A percentile compares a stretch with the other conserved stretches of the same genome.
phyloP scores from a whole-genome alignment of 2,797 vertebrate genomes.

The Sebastes trivittatus region DNA sequence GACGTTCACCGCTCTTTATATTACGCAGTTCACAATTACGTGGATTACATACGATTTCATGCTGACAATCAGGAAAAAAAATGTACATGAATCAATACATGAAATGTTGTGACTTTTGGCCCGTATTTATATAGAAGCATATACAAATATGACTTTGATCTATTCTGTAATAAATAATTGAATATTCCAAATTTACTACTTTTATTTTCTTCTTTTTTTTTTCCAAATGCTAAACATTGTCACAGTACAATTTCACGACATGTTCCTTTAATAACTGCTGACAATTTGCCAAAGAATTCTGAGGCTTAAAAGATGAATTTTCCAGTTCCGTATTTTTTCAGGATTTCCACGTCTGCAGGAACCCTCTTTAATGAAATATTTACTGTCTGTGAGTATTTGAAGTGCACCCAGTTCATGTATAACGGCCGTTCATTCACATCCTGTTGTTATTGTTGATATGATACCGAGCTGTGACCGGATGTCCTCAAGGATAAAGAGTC shows the following conservation, averaged over 20 bases:
- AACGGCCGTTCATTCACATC: neutral
- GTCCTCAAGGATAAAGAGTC: neutral
- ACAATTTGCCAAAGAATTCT: neutral
- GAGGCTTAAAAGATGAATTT: neutral
- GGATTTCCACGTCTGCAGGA: neutral
- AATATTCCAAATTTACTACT: neutral
- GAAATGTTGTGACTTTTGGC: too few species aligned
- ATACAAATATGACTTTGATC: too few species aligned
- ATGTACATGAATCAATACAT: too few species aligned
- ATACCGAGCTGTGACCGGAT: neutral
- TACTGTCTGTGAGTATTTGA: neutral
- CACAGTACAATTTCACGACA: neutral
- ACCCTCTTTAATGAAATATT: neutral
- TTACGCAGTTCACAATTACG: accelerated
- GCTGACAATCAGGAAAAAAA: too few species aligned
- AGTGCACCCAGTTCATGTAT: neutral
- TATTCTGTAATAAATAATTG: accelerated
- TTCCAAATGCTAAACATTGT: neutral
- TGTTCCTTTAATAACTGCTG: neutral
- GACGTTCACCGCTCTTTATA: too few species aligned
- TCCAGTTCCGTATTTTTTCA: neutral
- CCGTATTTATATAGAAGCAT: too few species aligned
- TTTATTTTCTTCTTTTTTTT: neutral
- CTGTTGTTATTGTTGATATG: neutral
- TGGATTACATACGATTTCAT: too few species aligned